Evolutionary conservation across 2,113 vertebrate genomes (phyloP).

Genomic region (Bostrychus sinensis): DNA sequence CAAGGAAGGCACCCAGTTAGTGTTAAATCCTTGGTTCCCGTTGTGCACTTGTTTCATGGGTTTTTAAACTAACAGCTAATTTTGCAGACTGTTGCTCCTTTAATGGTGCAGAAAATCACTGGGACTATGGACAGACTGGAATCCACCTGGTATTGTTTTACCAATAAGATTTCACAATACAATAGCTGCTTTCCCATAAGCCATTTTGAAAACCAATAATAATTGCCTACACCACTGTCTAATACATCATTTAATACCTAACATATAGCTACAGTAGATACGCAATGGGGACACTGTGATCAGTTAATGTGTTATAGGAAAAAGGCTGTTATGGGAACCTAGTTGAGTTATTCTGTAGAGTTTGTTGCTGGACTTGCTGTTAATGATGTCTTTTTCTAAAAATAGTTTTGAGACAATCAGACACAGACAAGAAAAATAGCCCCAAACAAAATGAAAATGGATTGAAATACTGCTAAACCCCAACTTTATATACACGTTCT

Average conservation of each 20-base stretch:
- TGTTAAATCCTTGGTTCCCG: background rate
- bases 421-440: background rate
- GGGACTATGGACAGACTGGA: background rate
- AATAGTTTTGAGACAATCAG: background rate
- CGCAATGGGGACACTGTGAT: no score
- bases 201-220: background rate
- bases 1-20: background rate
- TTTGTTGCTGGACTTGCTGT: background rate
- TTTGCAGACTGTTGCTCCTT: background rate
- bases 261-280: no score
- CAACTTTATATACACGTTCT: background rate
- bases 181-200: background rate
- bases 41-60: background rate
- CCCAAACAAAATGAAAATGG: background rate
- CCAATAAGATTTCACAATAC: background rate
- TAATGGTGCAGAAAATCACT: constrained; percentile 10
- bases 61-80: background rate
- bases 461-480: background rate
- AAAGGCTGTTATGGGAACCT: background rate
- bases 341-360: background rate
- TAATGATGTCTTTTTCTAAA: background rate
- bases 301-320: no score
- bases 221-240: background rate
- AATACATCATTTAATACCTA: background rate
- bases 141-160: background rate